A percentile compares a stretch with the other conserved stretches of the same genome.
phyloP scores from a whole-genome alignment of 1,140 invertebrate species.

The Eumeta japonica region DNA sequence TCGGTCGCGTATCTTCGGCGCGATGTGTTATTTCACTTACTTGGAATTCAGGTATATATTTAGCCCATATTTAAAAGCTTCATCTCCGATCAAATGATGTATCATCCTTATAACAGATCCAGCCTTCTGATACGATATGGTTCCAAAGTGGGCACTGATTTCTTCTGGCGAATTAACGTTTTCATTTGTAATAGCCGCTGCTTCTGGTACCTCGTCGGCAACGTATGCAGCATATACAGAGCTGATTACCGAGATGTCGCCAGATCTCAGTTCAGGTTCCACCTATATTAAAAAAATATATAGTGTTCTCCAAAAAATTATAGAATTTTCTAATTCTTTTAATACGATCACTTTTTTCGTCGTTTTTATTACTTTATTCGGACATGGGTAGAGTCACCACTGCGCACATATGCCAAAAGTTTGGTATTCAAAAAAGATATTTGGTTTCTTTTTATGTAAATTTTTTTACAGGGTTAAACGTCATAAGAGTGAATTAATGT shows the following conservation, averaged over 20 bases:
- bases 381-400: not conserved
- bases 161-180: slow-evolving; percentile 57
- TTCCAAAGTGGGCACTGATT: slow-evolving; percentile 60
- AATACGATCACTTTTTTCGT: not conserved
- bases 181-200: slow-evolving; percentile 32
- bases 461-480: too few relatives aligned
- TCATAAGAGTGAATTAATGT: too few relatives aligned
- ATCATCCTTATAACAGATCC: slow-evolving; percentile 77
- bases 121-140: slow-evolving; percentile 64
- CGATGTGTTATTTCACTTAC: too few relatives aligned
- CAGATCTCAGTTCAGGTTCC: slow-evolving; percentile 33
- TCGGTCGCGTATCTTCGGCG: too few relatives aligned
- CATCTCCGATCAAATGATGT: slow-evolving; percentile 65
- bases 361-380: not conserved
- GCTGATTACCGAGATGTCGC: slow-evolving; percentile 35
- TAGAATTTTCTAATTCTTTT: too few relatives aligned
- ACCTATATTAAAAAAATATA: slow-evolving; percentile 18
- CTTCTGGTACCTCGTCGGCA: slow-evolving; percentile 28
- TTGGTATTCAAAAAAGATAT: too few relatives aligned
- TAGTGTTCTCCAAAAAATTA: too few relatives aligned
- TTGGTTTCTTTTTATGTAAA: too few relatives aligned
- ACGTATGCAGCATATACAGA: slow-evolving; percentile 38
- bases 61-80: slow-evolving; percentile 64
- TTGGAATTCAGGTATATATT: slow-evolving; percentile 52
- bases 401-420: not conserved